Base-by-base conservation (phyloP, 2,888 invertebrate species). In the Pachycephus smyrnensis region DNA sequence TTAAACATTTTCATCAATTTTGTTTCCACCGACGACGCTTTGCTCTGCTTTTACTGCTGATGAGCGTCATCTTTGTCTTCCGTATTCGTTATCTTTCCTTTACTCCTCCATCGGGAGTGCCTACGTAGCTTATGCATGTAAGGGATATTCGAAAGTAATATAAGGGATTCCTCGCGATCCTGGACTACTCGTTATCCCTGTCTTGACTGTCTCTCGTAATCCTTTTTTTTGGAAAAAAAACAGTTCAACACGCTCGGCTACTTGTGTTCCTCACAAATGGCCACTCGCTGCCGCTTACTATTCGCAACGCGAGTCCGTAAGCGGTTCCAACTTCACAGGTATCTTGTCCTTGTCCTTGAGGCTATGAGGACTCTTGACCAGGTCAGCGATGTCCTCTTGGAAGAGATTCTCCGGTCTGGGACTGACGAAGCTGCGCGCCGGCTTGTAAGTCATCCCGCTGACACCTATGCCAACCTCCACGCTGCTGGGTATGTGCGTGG, bases 261-360 rank as follows among this genome's bases (percentile, higher is more conserved):
- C 55, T 55, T 9, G 55, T 23, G 23, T 55, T 55, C 55, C 55
- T 55, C 23, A 55, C 55, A 9, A 55, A 55, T 23, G 23, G 55
- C 55, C 23, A 23, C 23, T 55, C 23, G 55, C 23, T 12, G 55
- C 78, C 73, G 79, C 80, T 84, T 89, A 90, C 88, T 91, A 95
- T 90, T 94, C 94, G 91, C 95, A 95, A 80, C 94, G 94, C 87
- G 94, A 94, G 89, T 94, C 94, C 80, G 94, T 92, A 80, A 95
- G 91, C 80, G 95, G 95, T 91, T 96, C 96, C 92, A 96, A 93
- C 92, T 96, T 96, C 83, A 96, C 95, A 84, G 94, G 94, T 86
- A 94, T 93, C 87, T 91, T 91, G 82, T 91, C 91, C 84, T 91
- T 91, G 84, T 91, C 91, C 84, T 91, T 91, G 73, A 88, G 87